Evolutionary conservation across 1,140 invertebrate species (phyloP), one percentile per base, ranked within the genome.

Genomic region (Drosophila lacertosa): DNA sequence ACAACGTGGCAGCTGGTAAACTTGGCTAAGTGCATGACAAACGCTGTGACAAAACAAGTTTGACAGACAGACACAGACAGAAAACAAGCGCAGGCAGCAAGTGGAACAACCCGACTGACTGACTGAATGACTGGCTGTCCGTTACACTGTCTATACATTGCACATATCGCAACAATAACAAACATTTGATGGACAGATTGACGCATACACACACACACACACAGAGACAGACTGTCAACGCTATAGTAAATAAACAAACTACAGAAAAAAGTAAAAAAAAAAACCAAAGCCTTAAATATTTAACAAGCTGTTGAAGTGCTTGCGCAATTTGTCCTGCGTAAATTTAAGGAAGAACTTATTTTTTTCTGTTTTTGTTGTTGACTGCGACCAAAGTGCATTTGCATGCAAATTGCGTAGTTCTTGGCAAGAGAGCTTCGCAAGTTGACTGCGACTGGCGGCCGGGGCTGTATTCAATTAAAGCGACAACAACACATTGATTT

Each of bases 11-110:
- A 59, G 64, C 44, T 50, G 54, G 45, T 40, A 55, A 67, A 60
- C 40, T 66, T 64, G 75, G 79, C 80, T 79, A 75, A 84, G 80
- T 84, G 79, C 79, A 83, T 65, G 80, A 75, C 80, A 79, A 84
- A 67, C 80, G 77, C 55, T 35, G n/a, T 39, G 63, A 72, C 68
- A 67, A 45, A 66, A 55, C 62, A 66, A 66, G 62, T 64, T 69
- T 69, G 66, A 69, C 78, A 74, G 74, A 71, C 67, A 69, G 74
- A 57, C 37, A 71, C 67, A 69, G 74, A 57, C 37, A 48, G 50
- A 18, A 18, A 39, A 48, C 24, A 47, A 69, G 59, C 48, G 32
- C 65, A 53, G 42, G 22, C 66, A 39, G 2, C 33, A 44, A 45
- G 29, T 60, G 22, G n/a, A n/a, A n/a, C n/a, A n/a, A n/a, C n/a